phyloP scores from a whole-genome alignment of 64 coral and sea anemone species.

The Montipora sp. region DNA sequence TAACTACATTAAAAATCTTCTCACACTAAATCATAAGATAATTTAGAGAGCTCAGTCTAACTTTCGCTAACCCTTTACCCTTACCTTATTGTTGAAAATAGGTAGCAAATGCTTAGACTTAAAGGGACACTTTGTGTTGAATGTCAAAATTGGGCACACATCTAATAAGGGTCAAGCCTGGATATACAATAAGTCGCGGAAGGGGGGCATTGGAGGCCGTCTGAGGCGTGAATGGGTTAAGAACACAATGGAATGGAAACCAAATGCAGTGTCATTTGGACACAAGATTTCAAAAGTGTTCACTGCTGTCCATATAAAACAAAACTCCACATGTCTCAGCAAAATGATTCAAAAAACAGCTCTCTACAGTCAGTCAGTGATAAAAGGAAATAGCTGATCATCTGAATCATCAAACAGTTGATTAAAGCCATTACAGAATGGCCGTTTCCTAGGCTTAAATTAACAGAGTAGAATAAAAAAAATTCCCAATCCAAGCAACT shows the following conservation, averaged over 20 bases:
- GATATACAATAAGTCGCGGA: too few species aligned
- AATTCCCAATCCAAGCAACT: neutral
- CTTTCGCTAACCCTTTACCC: neutral
- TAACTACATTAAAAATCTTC: constrained; percentile 9
- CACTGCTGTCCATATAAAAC: neutral
- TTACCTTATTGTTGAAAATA: too few species aligned
- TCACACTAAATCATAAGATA: neutral
- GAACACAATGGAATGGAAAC: neutral
- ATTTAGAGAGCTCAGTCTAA: neutral
- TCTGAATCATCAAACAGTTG: neutral
- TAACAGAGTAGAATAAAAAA: constrained; percentile 18
- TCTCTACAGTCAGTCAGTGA: neutral
- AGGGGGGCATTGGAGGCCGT: too few species aligned
- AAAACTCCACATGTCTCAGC: too few species aligned
- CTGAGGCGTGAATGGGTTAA: too few species aligned
- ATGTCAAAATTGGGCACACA: too few species aligned
- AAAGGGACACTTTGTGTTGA: too few species aligned
- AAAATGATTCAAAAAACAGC: too few species aligned
- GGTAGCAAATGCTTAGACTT: too few species aligned
- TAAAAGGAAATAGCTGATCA: neutral
- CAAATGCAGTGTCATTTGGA: neutral
- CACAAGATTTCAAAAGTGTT: neutral
- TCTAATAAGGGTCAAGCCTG: too few species aligned
- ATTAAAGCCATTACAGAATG: constrained; percentile 1
- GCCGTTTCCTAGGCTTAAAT: neutral